Conservation (phyloP, 2,888 invertebrate species). For the Apantesis nais region DNA sequence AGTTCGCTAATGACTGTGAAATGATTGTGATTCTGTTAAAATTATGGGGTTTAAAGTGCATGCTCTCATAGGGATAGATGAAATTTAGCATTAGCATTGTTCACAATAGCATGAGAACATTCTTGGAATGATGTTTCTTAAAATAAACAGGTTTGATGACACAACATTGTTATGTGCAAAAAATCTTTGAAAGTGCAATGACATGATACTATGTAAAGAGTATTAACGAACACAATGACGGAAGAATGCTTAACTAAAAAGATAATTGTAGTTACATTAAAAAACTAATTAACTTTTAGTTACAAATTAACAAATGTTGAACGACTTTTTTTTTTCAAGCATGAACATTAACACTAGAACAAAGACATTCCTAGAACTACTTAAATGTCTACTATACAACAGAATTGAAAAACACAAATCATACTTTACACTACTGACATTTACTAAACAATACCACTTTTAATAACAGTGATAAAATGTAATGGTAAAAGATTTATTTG, state of each 20-base stretch:
- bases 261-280: constrained; percentile 17
- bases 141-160: constrained; percentile 44
- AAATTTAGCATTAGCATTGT: constrained; percentile 9
- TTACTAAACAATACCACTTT: constrained; percentile 43
- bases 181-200: constrained; percentile 41
- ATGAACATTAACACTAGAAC: constrained; percentile 61
- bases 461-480: constrained; percentile 49
- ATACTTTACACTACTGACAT: constrained; percentile 41
- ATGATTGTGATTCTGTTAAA: constrained; percentile 28
- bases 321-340: constrained; percentile 53
- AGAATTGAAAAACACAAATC: constrained; percentile 42
- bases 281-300: constrained; percentile 31
- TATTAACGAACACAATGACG: constrained; percentile 18
- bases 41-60: constrained; percentile 15
- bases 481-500: constrained; percentile 69
- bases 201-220: constrained; percentile 19
- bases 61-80: constrained; percentile 15
- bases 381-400: constrained; percentile 30
- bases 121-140: constrained; percentile 30
- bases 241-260: constrained; percentile 9
- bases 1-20: constrained; percentile 26
- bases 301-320: constrained; percentile 46
- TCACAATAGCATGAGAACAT: constrained; percentile 21
- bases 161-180: constrained; percentile 38
- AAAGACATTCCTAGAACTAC: constrained; percentile 63